These are phyloP conservation scores for Gisinianus flammeolus DNA, from an alignment of 2,888 invertebrate species.

Conservation along the genomic window DNA sequence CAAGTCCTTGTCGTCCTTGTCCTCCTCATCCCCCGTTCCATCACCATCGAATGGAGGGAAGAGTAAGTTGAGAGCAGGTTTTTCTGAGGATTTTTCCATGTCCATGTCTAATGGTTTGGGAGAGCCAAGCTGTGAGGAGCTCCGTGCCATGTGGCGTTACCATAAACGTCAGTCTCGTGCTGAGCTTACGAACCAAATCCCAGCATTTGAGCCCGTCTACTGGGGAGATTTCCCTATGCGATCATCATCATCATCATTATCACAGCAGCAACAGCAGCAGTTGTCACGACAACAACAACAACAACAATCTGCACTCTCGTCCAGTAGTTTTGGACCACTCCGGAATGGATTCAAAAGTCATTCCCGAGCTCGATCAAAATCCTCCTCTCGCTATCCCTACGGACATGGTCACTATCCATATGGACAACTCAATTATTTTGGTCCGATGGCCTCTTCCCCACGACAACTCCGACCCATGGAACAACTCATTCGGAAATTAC, in stretches of 20 bases:
- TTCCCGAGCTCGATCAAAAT: constrained; percentile 13
- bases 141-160: constrained; percentile 90
- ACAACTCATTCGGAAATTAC: constrained; percentile 42
- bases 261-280: neutral
- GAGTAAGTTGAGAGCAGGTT: neutral
- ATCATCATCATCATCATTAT: no score
- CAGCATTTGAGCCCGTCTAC: constrained; percentile 48
- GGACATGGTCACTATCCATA: neutral
- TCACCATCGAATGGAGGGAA: neutral
- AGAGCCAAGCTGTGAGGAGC: constrained; percentile 85
- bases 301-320: neutral
- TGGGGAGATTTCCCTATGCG: constrained; percentile 42
- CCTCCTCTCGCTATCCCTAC: neutral
- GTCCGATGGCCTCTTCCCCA: neutral
- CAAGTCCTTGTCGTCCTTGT: neutral
- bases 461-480: constrained; percentile 22
- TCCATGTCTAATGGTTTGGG: constrained; percentile 60
- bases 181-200: constrained; percentile 83
- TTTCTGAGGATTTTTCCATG: neutral
- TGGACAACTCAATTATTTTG: constrained; percentile 1
- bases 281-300: neutral
- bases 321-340: no score
- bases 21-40: neutral
- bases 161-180: constrained; percentile 86
- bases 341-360: neutral